phyloP scores from a whole-genome alignment of 1,140 invertebrate genomes.

The Antheraea mylitta region DNA sequence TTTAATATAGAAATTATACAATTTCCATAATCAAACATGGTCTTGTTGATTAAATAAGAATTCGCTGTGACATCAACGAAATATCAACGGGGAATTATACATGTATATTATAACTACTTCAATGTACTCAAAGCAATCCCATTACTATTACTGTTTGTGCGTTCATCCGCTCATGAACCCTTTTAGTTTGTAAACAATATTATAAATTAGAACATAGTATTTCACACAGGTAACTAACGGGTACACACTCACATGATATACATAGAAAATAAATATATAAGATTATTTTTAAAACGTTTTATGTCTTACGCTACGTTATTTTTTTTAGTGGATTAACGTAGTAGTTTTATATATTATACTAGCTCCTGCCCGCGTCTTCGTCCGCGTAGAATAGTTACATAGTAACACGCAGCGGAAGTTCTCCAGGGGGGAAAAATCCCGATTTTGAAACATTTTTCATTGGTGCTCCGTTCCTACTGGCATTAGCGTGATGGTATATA shows the following conservation, averaged over 20 bases:
- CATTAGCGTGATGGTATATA: no score
- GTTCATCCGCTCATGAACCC: neutral
- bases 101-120: neutral
- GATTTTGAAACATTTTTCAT: no score
- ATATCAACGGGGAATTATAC: neutral
- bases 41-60: no score
- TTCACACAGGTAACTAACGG: neutral
- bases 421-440: no score
- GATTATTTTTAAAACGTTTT: neutral
- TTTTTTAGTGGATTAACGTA: no score
- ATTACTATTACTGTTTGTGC: neutral
- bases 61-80: neutral
- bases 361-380: no score
- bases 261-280: neutral
- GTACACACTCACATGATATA: neutral
- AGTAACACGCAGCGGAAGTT: no score
- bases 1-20: no score
- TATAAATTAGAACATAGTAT: neutral
- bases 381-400: no score
- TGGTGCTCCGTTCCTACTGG: no score
- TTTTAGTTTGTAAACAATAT: neutral
- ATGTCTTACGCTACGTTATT: neutral
- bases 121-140: neutral
- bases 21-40: no score
- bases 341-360: no score